Percentiles rank a stretch among this genome's conserved stretches.
Evolutionary conservation across 1,140 invertebrate genomes (phyloP).

Genomic region (Drosophila eugracilis): DNA sequence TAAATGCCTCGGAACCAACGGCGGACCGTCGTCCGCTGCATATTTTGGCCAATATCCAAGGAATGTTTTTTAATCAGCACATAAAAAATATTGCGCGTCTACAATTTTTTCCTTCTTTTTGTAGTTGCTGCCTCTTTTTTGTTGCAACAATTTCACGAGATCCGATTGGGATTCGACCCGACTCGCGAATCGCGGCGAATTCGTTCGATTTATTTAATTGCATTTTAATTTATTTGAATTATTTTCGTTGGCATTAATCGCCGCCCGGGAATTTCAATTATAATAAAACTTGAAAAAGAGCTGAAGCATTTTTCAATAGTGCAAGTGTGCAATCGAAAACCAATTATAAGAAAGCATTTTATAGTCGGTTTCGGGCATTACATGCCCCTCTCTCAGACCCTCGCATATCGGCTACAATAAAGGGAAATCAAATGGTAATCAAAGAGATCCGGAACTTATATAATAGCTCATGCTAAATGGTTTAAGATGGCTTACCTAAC

Average conservation of each 20-base stretch:
- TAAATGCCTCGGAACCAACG: slow-evolving; percentile 55
- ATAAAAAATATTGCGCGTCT: slow-evolving; percentile 83
- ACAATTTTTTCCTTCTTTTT: slow-evolving; percentile 59
- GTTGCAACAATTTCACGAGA: slow-evolving; percentile 29
- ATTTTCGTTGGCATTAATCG: slow-evolving; percentile 79
- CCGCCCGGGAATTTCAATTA: slow-evolving; percentile 76
- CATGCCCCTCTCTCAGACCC: background rate
- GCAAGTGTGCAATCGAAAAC: slow-evolving; percentile 75
- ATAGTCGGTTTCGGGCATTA: slow-evolving; percentile 70
- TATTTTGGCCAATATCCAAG: slow-evolving; percentile 84
- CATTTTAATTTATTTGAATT: slow-evolving; percentile 84
- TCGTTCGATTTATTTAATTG: slow-evolving; percentile 84
- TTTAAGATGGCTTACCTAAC: too few species aligned
- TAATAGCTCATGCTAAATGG: too few species aligned
- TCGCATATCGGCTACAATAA: slow-evolving; percentile 27
- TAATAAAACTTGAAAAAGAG: slow-evolving; percentile 75
- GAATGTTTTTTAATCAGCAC: slow-evolving; percentile 84
- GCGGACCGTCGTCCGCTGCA: slow-evolving; percentile 51
- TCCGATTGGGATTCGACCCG: slow-evolving; percentile 28
- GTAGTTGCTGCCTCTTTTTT: background rate
- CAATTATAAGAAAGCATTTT: slow-evolving; percentile 83
- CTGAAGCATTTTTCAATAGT: slow-evolving; percentile 81
- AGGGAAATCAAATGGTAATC: slow-evolving; percentile 12
- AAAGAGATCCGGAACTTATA: slow-evolving; percentile 12
- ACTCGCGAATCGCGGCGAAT: slow-evolving; percentile 30